A percentile compares a stretch with the other conserved stretches of the same genome.
These are phyloP conservation scores for Pleuronectes platessa DNA, from an alignment of 2,113 vertebrate genomes.

Conservation along the genomic window DNA sequence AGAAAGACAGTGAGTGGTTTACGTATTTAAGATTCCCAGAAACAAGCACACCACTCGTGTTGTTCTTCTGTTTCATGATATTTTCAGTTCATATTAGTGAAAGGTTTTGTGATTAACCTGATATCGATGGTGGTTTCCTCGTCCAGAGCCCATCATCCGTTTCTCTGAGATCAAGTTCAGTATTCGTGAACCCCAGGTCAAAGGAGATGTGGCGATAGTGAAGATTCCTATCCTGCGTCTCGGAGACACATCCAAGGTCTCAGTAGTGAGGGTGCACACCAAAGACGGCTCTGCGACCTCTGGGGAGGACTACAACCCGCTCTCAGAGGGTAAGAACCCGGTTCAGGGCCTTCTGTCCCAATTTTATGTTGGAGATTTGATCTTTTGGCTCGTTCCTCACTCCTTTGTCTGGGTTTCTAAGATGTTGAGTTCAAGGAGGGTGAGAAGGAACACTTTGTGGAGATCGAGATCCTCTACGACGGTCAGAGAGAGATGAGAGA, in stretches of 20 bases:
- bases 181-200: slow-evolving; percentile 83
- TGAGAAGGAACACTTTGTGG: slow-evolving; percentile 85
- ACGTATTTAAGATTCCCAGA: not conserved
- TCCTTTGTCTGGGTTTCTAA: slow-evolving; percentile 53
- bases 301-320: slow-evolving; percentile 88
- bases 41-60: too few relatives aligned
- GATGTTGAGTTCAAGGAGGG: slow-evolving; percentile 88
- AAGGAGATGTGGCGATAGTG: slow-evolving; percentile 79
- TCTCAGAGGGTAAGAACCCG: slow-evolving; percentile 83
- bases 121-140: not conserved
- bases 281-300: slow-evolving; percentile 90
- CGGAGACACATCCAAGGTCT: slow-evolving; percentile 87
- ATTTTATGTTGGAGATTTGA: not conserved
- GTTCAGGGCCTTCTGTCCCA: not conserved
- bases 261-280: slow-evolving; percentile 87
- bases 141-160: slow-evolving; percentile 84
- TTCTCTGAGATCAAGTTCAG: slow-evolving; percentile 89
- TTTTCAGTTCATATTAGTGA: not conserved
- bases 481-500: slow-evolving; percentile 89
- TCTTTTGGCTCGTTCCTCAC: slow-evolving; percentile 8
- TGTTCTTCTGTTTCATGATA: not conserved
- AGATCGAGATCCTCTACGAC: slow-evolving; percentile 87
- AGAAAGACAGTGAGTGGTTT: slow-evolving; percentile 85
- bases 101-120: not conserved
- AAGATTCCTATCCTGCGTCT: slow-evolving; percentile 83